Base-by-base conservation (phyloP, 2,113 vertebrate genomes). In the Callospermophilus lateralis region DNA sequence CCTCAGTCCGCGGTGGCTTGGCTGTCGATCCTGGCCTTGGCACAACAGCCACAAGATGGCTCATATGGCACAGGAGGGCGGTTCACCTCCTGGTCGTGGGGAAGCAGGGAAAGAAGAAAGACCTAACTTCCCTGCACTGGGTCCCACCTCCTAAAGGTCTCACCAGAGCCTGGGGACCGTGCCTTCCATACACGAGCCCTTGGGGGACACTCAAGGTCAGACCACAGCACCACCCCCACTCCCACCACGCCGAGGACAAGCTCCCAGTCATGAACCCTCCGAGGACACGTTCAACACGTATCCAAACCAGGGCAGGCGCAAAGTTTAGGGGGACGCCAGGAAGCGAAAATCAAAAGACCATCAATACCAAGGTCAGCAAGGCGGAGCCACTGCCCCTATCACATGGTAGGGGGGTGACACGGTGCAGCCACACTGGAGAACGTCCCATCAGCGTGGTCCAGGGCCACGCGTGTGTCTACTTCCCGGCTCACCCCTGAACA, bases 391-490 rank as follows among this genome's bases (percentile, higher is more conserved):
- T 42, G 16, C 61, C 55, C 85, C 45, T 4, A 72, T 48, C 32
- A 4, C 10, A 6, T 2, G 1, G 6, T 34, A 32, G 65, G 51
- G 51, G 48, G 20, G 37, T n/a, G 32, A 61, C 67, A 53, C 4
- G 7, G 26, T 34, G 0, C 34, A 24, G 7, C 11, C 32, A 10
- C 34, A 16, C 0, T 0, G 34, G 80, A 51, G 80, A 63, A 48
- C 53, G 51, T 79, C 45, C 28, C n/a, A 8, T 37, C 32, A 4
- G 39, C 15, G 1, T 51, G 15, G 42, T 4, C 53, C 28, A 30
- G 73, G 45, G 30, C 48, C 37, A 15, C 37, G 10, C 0, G 19
- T 1, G 1, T 1, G 4, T 12, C 58, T 20, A 19, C 87, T 16
- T 37, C 28, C 1, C 2, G 10, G 42, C 20, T 34, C 77, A 4